These are phyloP conservation scores for Danaus chrysippus DNA, from an alignment of 2,888 invertebrate genomes.

Conservation along the genomic window DNA sequence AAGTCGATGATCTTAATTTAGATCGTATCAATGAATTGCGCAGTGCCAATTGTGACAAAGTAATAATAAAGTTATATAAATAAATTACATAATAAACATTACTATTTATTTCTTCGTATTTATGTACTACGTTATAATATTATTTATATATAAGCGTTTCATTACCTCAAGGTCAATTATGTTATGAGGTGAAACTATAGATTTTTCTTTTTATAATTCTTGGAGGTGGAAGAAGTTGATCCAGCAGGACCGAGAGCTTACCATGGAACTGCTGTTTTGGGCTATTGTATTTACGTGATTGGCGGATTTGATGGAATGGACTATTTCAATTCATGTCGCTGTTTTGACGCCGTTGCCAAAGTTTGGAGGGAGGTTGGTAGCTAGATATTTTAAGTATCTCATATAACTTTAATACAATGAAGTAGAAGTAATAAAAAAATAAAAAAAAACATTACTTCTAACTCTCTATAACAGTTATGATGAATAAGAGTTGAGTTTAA, in stretches of 20 bases:
- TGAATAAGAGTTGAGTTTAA: neutral
- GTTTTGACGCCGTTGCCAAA: conserved; percentile 91
- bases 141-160: too few species aligned
- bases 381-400: neutral
- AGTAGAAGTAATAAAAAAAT: neutral
- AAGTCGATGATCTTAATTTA: too few species aligned
- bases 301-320: conserved; percentile 96
- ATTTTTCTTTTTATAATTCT: neutral
- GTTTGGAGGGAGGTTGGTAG: conserved; percentile 85
- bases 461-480: neutral
- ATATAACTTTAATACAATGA: neutral
- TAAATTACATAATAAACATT: too few species aligned
- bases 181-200: neutral
- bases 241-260: conserved; percentile 92
- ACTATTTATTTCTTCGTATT: too few species aligned
- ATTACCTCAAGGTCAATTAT: too few species aligned
- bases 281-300: conserved; percentile 90
- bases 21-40: too few species aligned
- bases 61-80: too few species aligned
- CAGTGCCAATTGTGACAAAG: too few species aligned
- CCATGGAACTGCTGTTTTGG: conserved; percentile 94
- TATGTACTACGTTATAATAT: too few species aligned
- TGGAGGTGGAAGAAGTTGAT: conserved; percentile 86
- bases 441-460: neutral
- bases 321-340: conserved; percentile 91